These are phyloP conservation scores for Amblyteles armatorius DNA, from an alignment of 2,888 invertebrate genomes.

Conservation along the genomic window DNA sequence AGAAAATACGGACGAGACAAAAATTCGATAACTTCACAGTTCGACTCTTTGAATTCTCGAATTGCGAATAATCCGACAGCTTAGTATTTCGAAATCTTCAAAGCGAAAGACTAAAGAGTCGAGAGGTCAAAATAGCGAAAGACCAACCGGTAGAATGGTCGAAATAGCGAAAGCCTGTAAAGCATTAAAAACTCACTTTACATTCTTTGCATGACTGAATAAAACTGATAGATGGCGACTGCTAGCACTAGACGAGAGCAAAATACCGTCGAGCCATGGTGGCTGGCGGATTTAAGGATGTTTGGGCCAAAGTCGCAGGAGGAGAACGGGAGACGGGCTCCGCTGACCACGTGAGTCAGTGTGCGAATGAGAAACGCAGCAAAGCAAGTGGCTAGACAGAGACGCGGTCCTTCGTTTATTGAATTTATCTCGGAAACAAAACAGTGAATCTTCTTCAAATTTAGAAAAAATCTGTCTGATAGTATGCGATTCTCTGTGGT, in stretches of 20 bases:
- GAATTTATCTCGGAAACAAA: no score
- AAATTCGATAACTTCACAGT: background rate
- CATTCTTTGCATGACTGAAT: slow-evolving; percentile 1
- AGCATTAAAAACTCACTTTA: background rate
- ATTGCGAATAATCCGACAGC: slow-evolving; percentile 25
- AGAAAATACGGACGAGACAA: slow-evolving; percentile 2
- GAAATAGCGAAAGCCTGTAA: slow-evolving; percentile 37
- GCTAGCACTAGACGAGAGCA: slow-evolving; percentile 15
- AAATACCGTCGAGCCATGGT: background rate
- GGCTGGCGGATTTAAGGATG: background rate
- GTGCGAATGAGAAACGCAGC: no score
- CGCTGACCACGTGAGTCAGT: no score
- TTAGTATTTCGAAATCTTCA: slow-evolving; percentile 25
- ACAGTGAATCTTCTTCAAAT: no score
- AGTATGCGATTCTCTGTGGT: no score
- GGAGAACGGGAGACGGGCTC: no score
- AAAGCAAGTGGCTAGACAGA: no score
- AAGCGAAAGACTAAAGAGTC: slow-evolving; percentile 21
- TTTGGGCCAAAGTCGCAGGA: no score
- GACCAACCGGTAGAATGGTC: slow-evolving; percentile 27
- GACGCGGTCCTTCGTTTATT: no score
- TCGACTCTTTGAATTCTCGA: slow-evolving; percentile 7
- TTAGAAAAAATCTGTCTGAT: no score
- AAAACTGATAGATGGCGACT: slow-evolving; percentile 26
- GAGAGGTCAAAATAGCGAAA: slow-evolving; percentile 32